Base-by-base conservation (phyloP, 2,888 invertebrate genomes). In the Drosophila setosimentum region DNA sequence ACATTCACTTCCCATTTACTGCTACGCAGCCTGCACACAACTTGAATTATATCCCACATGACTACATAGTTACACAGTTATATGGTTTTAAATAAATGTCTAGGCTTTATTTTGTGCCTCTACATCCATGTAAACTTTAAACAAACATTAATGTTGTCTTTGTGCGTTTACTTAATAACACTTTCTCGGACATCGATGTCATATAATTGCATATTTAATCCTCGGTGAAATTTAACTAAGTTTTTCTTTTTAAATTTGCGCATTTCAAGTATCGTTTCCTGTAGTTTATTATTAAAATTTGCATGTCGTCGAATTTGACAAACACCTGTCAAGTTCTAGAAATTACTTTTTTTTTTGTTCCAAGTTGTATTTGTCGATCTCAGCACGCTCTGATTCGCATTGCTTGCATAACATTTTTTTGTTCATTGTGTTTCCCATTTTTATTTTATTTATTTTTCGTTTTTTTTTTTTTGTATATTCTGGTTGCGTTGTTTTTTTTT, bases 281-380 rank as follows among this genome's bases (percentile, higher is more conserved):
- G 67, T 79, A 54, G 70, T 66, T 80, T 80, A 69, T 76, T 80
- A 83, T 81, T 77, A 78, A 81, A 85, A 85, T 81, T 90, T 87
- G 87, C 88, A 88, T 90, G 90, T 90, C 90, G 80, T 90, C 89
- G 82, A 83, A 82, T 82, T 82, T 90, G 90, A 90, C 88, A 81
- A 78, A 68, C 75, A 88, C 76, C 90, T 90, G 90, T 90, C 90
- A 90, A 76, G 59, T 33, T 68, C 74, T 83, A 78, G 76, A 89
- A 90, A 90, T 90, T 90, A 90, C 83, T 63, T 83, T 74, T 81
- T 67, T 73, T 70, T 67, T 50, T 58, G 16, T 45, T 53, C 33
- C 33, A 37, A 53, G 59, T 73, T 64, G 73, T 69, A 70, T 78
- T 70, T 67, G 73, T 68, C 61, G 64, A 18, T 62, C 67, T 73